Conservation (phyloP, 2,888 invertebrate genomes). For the Agapostemon virescens region DNA sequence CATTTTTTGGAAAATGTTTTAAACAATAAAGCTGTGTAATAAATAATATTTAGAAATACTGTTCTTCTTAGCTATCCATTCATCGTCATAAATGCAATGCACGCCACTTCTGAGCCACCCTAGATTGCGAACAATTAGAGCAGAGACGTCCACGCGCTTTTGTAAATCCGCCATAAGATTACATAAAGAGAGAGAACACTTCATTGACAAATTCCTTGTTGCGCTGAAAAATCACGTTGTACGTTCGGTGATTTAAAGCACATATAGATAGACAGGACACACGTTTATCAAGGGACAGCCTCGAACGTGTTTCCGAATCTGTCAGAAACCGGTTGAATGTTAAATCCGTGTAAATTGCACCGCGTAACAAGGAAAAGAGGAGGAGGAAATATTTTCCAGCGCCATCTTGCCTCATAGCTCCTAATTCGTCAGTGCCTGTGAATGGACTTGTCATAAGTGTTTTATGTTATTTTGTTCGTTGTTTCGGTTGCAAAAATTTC, state of each 20-base stretch:
- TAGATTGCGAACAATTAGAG: background rate
- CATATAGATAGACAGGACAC: background rate
- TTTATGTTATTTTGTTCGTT: conserved; percentile 74
- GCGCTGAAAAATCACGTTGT: conserved; percentile 22
- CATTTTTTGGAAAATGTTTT: background rate
- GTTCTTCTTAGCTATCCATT: background rate
- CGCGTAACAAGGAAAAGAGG: conserved; percentile 32
- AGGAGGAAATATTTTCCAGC: conserved; percentile 69
- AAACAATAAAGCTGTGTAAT: background rate
- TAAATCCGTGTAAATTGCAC: conserved; percentile 3
- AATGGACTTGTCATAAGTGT: conserved; percentile 78
- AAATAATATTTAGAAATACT: background rate
- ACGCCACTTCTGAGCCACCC: background rate
- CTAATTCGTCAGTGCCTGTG: conserved; percentile 77
- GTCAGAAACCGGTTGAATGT: background rate
- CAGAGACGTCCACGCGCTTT: background rate
- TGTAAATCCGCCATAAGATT: conserved; percentile 36
- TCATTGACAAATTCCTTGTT: conserved; percentile 48
- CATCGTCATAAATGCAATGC: background rate
- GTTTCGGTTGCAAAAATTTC: conserved; percentile 66
- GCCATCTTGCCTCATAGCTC: conserved; percentile 75
- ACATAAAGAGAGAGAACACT: conserved; percentile 42
- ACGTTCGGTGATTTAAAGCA: conserved; percentile 9
- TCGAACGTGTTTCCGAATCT: background rate
- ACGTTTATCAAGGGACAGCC: conserved; percentile 4